phyloP scores from a whole-genome alignment of 2,888 invertebrate species.

The Druceiella hillmani region DNA sequence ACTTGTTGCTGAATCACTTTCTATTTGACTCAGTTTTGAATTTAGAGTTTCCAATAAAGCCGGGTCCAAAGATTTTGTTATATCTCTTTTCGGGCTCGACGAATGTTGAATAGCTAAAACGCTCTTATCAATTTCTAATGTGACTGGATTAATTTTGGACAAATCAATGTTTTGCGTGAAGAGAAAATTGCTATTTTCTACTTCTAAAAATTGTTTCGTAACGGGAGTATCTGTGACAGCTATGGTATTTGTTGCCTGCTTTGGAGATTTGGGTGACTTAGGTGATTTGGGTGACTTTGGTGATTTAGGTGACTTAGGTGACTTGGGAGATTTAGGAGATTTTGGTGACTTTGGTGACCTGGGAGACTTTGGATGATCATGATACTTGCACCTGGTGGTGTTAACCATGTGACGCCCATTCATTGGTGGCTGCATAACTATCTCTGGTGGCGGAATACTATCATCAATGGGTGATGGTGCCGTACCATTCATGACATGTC shows the following conservation, averaged over 20 bases:
- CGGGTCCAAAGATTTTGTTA: conserved; percentile 64
- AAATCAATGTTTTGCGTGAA: conserved; percentile 72
- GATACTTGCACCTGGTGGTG: conserved; percentile 47
- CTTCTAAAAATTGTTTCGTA: conserved; percentile 43
- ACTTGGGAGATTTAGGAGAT: conserved; percentile 60
- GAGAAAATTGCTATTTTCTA: conserved; percentile 57
- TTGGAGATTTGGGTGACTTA: conserved; percentile 52
- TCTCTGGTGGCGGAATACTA: conserved; percentile 41
- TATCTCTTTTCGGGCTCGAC: conserved; percentile 66
- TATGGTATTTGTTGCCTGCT: conserved; percentile 32
- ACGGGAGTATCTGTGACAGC: conserved; percentile 37
- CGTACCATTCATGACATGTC: conserved; percentile 82
- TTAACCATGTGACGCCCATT: conserved; percentile 43
- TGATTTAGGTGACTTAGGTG: conserved; percentile 58
- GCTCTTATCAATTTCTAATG: conserved; percentile 64
- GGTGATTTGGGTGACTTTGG: conserved; percentile 54
- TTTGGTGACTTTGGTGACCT: conserved; percentile 45
- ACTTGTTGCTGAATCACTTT: conserved; percentile 70
- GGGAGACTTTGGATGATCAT: conserved; percentile 48
- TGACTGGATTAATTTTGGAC: conserved; percentile 67
- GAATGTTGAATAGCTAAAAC: conserved; percentile 54
- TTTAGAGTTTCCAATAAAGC: conserved; percentile 62
- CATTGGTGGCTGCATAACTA: conserved; percentile 43
- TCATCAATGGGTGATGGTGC: conserved; percentile 56
- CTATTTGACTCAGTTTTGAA: conserved; percentile 69